Evolutionary conservation across 2,113 vertebrate species (phyloP).

Genomic region (Oreotragus oreotragus): DNA sequence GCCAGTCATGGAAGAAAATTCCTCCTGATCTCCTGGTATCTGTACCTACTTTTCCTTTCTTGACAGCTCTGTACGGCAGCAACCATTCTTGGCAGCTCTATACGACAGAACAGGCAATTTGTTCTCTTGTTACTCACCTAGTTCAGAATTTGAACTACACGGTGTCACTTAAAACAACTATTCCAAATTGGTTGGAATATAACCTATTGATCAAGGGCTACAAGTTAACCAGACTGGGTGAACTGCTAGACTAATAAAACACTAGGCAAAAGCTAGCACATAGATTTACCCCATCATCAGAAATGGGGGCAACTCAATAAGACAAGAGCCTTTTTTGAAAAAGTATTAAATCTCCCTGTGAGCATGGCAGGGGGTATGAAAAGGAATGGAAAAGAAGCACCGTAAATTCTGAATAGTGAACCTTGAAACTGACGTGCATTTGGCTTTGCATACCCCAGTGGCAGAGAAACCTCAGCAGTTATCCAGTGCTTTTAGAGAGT

Average conservation of each 20-base stretch:
- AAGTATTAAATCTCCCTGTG: neutral
- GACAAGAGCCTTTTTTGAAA: constrained; percentile 60
- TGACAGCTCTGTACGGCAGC: neutral
- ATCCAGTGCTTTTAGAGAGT: constrained; percentile 72
- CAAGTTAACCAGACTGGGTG: constrained; percentile 19
- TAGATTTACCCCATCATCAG: constrained; percentile 13
- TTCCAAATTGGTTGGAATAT: neutral
- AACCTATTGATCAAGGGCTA: constrained; percentile 6
- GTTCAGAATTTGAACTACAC: neutral
- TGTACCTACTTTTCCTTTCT: neutral
- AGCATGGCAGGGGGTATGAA: neutral
- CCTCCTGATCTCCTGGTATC: neutral
- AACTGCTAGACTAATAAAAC: constrained; percentile 34
- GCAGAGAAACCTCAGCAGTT: constrained; percentile 69
- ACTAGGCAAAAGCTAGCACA: neutral
- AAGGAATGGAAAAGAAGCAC: constrained; percentile 49
- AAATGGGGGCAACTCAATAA: constrained; percentile 14
- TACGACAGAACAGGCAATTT: neutral
- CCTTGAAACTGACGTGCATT: constrained; percentile 40
- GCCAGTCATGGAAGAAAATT: neutral
- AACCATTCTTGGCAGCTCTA: neutral
- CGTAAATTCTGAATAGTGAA: constrained; percentile 53
- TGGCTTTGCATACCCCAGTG: constrained; percentile 41
- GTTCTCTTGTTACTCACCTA: neutral
- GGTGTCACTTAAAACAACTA: neutral